Evolutionary conservation across 2,797 vertebrate species (phyloP).

Genomic region (Chrysocyon brachyurus): DNA sequence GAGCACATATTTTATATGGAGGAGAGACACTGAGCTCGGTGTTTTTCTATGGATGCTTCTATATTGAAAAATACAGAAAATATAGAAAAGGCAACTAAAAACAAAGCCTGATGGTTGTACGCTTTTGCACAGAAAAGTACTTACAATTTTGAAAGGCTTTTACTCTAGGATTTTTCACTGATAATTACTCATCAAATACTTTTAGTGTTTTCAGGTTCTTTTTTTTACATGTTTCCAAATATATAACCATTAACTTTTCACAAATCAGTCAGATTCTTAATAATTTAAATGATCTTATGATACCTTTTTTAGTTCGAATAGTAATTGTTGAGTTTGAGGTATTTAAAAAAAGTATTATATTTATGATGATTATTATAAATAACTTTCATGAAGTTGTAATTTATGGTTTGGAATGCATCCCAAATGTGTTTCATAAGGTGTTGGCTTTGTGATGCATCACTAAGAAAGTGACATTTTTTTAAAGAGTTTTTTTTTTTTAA

Average conservation of each 20-base stretch:
- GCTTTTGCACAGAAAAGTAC: background rate
- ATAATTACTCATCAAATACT: background rate
- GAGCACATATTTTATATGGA: background rate
- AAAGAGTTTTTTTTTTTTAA: no score
- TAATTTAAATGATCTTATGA: background rate
- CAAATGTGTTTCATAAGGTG: conserved; percentile 34
- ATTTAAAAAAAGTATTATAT: background rate
- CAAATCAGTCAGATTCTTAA: background rate
- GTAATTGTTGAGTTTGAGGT: background rate
- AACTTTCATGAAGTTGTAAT: conserved; percentile 47
- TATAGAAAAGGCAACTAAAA: background rate
- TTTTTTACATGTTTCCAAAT: conserved; percentile 13
- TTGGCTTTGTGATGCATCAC: background rate
- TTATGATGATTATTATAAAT: background rate
- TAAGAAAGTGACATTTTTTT: background rate
- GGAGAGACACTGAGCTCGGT: background rate
- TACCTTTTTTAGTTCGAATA: background rate
- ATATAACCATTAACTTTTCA: background rate
- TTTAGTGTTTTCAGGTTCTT: background rate
- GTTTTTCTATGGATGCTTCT: background rate
- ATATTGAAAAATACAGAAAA: background rate
- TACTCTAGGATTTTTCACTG: background rate
- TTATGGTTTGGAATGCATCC: conserved; percentile 45
- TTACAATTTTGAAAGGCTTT: background rate
- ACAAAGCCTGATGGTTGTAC: background rate